Evolutionary conservation across 2,797 vertebrate genomes (phyloP), one percentile per base, ranked within the genome.

Genomic region (Lepilemur septentrionalis): DNA sequence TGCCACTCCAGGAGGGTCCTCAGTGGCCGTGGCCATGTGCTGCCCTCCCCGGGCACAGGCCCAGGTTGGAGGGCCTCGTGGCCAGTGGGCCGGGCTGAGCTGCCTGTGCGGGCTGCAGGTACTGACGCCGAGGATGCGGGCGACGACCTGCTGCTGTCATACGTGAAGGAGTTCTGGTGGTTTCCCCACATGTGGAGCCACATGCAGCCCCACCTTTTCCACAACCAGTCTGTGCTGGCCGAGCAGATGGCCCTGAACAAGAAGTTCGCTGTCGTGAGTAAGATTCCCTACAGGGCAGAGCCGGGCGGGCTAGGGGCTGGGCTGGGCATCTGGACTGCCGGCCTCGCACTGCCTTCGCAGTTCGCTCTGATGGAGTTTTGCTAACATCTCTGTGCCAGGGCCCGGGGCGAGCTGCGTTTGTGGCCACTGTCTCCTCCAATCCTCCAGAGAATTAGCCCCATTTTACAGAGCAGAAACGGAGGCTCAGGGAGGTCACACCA

Each of bases 161-260:
- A 99, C 0, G 99, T 99, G 97, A 99, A 99, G 98, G 99, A 99
- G 98, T 99, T 99, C 98, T 99, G 99, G 99, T 99, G 99, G 99
- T 99, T 99, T 92, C 99, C 99, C 2, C 99, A 99, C 98, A 99
- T 99, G 99, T 99, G 99, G 99, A 99, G 99, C 98, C 99, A 99
- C 98, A 99, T 99, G 99, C 99, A 99, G 98, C 99, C 99, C 28
- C 99, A 99, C 97, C 99, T 99, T 70, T 99, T 99, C 99, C 99
- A 99, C 98, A 99, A 99, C 98, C 99, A 99, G 98, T 99, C 99
- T 0, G 99, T 99, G 97, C 98, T 99, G 0, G 99, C 99, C 0
- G 99, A 99, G 98, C 99, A 99, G 99, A 99, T 99, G 99, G 98
- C 99, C 97, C 99, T 99, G 98, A 99, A 99, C 99, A 99, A 99